These are phyloP conservation scores for Ips typographus DNA, from an alignment of 1,140 invertebrate genomes.

Conservation along the genomic window DNA sequence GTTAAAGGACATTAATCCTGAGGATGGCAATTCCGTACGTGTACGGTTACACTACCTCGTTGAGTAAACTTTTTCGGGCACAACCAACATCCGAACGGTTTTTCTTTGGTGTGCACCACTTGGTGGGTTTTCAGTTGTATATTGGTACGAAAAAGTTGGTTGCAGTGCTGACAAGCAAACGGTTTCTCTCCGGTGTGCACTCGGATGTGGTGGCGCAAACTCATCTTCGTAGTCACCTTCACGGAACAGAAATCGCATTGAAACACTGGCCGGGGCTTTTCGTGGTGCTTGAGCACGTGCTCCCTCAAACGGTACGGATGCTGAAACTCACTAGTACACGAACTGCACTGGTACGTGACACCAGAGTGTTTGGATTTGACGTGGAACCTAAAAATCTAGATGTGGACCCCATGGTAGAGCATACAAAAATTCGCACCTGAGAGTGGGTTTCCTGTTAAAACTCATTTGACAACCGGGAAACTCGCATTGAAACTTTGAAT, in stretches of 20 bases:
- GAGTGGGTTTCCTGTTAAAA: too few relatives aligned
- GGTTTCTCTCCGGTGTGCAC: slow-evolving; percentile 54
- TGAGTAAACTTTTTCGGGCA: slow-evolving; percentile 45
- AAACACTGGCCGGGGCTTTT: not conserved
- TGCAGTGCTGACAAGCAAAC: slow-evolving; percentile 49
- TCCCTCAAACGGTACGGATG: not conserved
- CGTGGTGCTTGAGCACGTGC: not conserved
- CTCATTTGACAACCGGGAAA: too few relatives aligned
- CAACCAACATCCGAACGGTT: slow-evolving; percentile 49
- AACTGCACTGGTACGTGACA: not conserved
- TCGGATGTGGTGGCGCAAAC: slow-evolving; percentile 43
- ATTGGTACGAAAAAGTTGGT: slow-evolving; percentile 43
- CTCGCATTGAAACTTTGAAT: too few relatives aligned
- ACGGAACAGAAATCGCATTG: slow-evolving; percentile 49
- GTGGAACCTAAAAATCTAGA: not conserved
- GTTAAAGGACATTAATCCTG: not conserved
- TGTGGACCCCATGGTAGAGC: too few relatives aligned
- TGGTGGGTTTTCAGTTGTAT: slow-evolving; percentile 41
- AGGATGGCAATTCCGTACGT: slow-evolving; percentile 21
- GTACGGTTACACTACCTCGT: slow-evolving; percentile 41
- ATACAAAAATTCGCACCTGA: too few relatives aligned
- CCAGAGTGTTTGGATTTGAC: not conserved
- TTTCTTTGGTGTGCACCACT: slow-evolving; percentile 41
- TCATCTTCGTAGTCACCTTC: slow-evolving; percentile 37
- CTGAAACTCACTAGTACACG: not conserved